Conservation (phyloP, 2,888 invertebrate species). For the Petrolisthes manimaculis region DNA sequence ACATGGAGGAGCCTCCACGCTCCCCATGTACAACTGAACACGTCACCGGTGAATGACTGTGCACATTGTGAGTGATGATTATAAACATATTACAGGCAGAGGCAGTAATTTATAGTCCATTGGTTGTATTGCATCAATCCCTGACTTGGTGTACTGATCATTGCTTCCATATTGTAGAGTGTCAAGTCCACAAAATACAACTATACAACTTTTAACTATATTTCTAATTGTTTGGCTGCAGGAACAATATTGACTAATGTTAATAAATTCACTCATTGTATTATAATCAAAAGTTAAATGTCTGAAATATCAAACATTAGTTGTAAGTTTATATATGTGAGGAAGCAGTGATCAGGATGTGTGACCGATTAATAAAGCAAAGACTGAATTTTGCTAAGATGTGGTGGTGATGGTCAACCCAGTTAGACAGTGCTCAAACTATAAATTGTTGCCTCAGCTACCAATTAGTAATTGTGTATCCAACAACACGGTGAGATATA, state of each 20-base stretch:
- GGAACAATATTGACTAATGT: slow-evolving; percentile 16
- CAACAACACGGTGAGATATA: slow-evolving; percentile 30
- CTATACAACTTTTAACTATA: not conserved
- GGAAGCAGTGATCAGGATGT: slow-evolving; percentile 27
- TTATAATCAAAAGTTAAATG: slow-evolving; percentile 41
- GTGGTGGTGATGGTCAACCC: not conserved
- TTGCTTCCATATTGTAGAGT: slow-evolving; percentile 28
- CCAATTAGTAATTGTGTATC: slow-evolving; percentile 36
- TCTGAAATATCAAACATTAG: slow-evolving; percentile 41
- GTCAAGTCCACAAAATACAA: not conserved
- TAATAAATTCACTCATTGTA: slow-evolving; percentile 8
- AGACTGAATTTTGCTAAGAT: not conserved
- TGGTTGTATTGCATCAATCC: not conserved
- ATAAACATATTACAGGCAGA: slow-evolving; percentile 23
- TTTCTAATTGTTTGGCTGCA: slow-evolving; percentile 17
- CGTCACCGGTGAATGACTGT: slow-evolving; percentile 48
- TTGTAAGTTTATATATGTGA: slow-evolving; percentile 33
- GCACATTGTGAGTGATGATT: slow-evolving; percentile 33
- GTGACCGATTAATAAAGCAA: slow-evolving; percentile 7
- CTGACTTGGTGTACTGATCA: slow-evolving; percentile 9
- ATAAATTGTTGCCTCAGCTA: slow-evolving; percentile 46
- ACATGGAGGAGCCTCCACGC: slow-evolving; percentile 31
- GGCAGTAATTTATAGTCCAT: slow-evolving; percentile 36
- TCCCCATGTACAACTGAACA: slow-evolving; percentile 27
- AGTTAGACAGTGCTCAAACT: slow-evolving; percentile 3